Percentiles rank a stretch among this genome's conserved stretches.
phyloP scores from a whole-genome alignment of 2,888 invertebrate species.

The Cerastoderma edule region DNA sequence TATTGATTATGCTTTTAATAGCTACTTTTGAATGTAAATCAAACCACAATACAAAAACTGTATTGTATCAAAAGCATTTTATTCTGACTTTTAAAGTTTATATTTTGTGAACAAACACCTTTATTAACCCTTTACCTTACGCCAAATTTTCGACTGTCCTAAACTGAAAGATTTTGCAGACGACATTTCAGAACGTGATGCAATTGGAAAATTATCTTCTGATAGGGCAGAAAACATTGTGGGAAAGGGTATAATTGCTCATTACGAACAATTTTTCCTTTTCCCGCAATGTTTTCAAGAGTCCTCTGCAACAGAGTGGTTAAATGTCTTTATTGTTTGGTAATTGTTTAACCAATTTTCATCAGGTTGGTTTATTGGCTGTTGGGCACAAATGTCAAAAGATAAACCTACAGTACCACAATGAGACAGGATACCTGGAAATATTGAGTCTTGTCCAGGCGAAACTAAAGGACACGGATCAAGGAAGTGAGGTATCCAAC shows the following conservation, averaged over 20 bases:
- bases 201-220: neutral
- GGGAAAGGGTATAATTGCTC: neutral
- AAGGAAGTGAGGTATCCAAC: conserved; percentile 28
- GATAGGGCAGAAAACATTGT: neutral
- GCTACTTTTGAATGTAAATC: no score
- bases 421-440: conserved; percentile 67
- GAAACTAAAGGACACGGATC: conserved; percentile 40
- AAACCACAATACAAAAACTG: no score
- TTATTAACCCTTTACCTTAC: conserved; percentile 1
- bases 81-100: no score
- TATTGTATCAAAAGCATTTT: no score
- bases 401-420: conserved; percentile 77
- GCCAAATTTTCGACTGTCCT: neutral
- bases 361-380: conserved; percentile 80
- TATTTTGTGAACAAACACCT: no score
- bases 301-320: neutral
- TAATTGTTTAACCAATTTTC: neutral
- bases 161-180: neutral
- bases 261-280: conserved; percentile 2
- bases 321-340: neutral
- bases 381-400: conserved; percentile 76
- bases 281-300: neutral
- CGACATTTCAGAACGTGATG: no score
- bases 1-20: no score
- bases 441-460: conserved; percentile 68